A percentile compares a stretch with the other conserved stretches of the same genome.
These are phyloP conservation scores for Circaetus gallicus DNA, from an alignment of 2,113 vertebrate species.

Conservation along the genomic window DNA sequence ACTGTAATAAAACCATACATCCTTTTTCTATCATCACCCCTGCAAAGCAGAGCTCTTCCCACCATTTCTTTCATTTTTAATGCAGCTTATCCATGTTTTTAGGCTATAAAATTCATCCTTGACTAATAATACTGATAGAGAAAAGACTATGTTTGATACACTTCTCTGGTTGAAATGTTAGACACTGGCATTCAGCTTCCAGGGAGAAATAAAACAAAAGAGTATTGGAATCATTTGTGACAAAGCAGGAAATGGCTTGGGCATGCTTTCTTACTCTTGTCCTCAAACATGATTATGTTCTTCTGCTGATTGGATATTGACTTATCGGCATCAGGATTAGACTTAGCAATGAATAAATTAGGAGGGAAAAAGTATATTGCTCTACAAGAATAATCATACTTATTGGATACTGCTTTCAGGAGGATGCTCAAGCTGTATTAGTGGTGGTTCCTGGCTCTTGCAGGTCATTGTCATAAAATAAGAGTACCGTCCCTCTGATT, in stretches of 20 bases:
- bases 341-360: slow-evolving; percentile 47
- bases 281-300: slow-evolving; percentile 18
- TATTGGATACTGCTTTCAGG: neutral
- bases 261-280: slow-evolving; percentile 9
- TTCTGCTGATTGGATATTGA: neutral
- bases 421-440: neutral
- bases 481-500: neutral
- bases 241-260: slow-evolving; percentile 52
- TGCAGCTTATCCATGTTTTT: neutral
- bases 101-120: slow-evolving; percentile 31
- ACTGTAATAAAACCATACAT: neutral
- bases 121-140: slow-evolving; percentile 3
- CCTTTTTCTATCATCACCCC: neutral
- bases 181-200: neutral
- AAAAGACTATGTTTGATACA: slow-evolving; percentile 26
- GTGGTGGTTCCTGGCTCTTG: neutral
- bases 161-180: slow-evolving; percentile 5
- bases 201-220: slow-evolving; percentile 18
- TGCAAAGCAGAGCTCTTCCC: neutral
- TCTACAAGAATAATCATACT: neutral
- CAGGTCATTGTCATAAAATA: neutral
- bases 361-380: neutral
- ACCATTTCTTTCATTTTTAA: slow-evolving; percentile 21
- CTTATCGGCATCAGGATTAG: neutral
- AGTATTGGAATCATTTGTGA: neutral